phyloP scores from a whole-genome alignment of 2,113 vertebrate genomes.

The Ariopsis seemanni region DNA sequence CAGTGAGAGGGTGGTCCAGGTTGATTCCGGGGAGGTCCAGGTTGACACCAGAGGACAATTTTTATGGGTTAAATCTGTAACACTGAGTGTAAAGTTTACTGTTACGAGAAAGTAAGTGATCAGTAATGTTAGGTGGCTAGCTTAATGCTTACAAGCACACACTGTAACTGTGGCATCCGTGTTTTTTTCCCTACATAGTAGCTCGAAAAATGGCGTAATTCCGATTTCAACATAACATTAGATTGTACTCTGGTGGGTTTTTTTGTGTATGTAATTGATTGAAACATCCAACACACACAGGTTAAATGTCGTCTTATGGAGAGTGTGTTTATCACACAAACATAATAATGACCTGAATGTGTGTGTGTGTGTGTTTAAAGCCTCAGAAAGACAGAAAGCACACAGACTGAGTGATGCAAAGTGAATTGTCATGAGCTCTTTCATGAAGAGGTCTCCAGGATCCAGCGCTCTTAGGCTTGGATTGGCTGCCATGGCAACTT shows the following conservation, averaged over 20 bases:
- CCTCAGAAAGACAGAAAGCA: background rate
- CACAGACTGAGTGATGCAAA: slow-evolving; percentile 23
- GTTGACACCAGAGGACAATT: too few species aligned
- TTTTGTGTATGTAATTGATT: background rate
- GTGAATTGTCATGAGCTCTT: slow-evolving; percentile 3
- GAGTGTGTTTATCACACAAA: background rate
- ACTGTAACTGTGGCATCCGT: background rate
- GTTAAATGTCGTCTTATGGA: background rate
- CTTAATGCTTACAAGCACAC: background rate
- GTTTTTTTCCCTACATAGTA: background rate
- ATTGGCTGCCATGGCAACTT: slow-evolving; percentile 55
- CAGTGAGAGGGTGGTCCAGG: too few species aligned
- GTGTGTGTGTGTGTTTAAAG: slow-evolving; percentile 19
- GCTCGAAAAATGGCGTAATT: background rate
- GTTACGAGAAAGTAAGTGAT: background rate
- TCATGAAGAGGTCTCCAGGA: slow-evolving; percentile 28
- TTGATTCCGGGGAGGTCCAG: too few species aligned
- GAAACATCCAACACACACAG: background rate
- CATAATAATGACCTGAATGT: background rate
- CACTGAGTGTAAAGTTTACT: background rate
- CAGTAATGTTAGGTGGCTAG: background rate
- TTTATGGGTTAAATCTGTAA: background rate
- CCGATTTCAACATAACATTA: background rate
- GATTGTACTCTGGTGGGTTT: background rate
- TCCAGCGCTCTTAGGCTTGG: slow-evolving; percentile 23